Base-by-base conservation (phyloP, 2,797 vertebrate genomes). In the Choloepus didactylus region DNA sequence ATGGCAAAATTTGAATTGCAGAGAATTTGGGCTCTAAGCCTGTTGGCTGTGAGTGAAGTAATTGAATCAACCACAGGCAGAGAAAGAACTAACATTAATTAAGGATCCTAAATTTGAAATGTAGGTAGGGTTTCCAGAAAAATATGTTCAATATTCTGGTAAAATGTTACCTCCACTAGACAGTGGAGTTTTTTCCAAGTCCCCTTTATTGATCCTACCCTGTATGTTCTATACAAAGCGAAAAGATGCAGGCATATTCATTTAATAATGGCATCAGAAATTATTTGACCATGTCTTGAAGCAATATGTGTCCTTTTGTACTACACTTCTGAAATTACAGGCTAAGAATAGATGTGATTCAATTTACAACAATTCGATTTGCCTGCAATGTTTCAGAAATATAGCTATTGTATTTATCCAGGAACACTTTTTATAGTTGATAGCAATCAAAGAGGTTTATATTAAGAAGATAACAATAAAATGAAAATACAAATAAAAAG, bases 351-450 rank as follows among this genome's bases (percentile, higher is more conserved):
- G 95, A 87, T 73, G n/a, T 91, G 49, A 96, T 84, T 92, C 92
- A 75, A 46, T 96, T 95, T 96, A 92, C 75, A 96, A 94, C 96
- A 95, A 73, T 85, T 79, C 93, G 73, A 91, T 96, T 95, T 96
- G 89, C 77, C 82, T 95, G 87, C 62, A 87, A 9, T 77, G 44
- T 85, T 93, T 96, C 91, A 93, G 80, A 85, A 93, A 84, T 51
- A 70, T 35, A 82, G 80, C 94, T 91, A 91, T 97, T 97, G 72
- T 97, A 49, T 86, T 95, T 93, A 94, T 89, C 72, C 91, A 95
- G 62, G 49, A 83, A 49, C 21, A 73, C 12, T 81, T 92, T 95
- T 95, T 93, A 89, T 46, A 96, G 82, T 19, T 95, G 93, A 85
- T 73, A 16, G 76, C 66, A 85, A 88, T 75, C 80, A 92, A 91